phyloP scores from a whole-genome alignment of 2,888 invertebrate genomes.

The Tinea semifulvella region DNA sequence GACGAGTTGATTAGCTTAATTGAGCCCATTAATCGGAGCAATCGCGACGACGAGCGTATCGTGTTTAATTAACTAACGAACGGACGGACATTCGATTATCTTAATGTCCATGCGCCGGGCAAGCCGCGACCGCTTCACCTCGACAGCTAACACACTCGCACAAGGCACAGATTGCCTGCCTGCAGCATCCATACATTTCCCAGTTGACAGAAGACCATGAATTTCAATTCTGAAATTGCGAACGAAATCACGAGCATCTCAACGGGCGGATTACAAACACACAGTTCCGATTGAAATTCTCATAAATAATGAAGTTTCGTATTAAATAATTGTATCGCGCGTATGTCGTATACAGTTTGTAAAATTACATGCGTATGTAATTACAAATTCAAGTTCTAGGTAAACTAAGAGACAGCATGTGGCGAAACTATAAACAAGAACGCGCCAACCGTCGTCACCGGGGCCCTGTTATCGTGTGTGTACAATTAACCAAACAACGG shows the following conservation, averaged over 20 bases:
- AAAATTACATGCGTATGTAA: constrained; percentile 2
- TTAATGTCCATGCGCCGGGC: constrained; percentile 41
- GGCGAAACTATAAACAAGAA: constrained; percentile 8
- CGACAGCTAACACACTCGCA: constrained; percentile 11
- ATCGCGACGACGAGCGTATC: constrained; percentile 51
- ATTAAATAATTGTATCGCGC: neutral
- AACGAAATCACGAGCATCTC: constrained; percentile 4
- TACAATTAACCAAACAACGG: constrained; percentile 59
- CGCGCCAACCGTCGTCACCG: constrained; percentile 13
- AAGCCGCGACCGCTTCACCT: constrained; percentile 23
- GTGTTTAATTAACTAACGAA: constrained; percentile 64
- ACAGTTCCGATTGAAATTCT: neutral
- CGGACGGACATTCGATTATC: constrained; percentile 50
- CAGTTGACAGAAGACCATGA: constrained; percentile 9
- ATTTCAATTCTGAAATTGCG: constrained; percentile 9
- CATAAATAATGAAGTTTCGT: constrained; percentile 3
- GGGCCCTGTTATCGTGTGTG: constrained; percentile 45
- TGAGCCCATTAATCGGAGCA: constrained; percentile 53
- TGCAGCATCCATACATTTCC: constrained; percentile 13
- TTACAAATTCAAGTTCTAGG: constrained; percentile 4
- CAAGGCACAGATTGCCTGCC: constrained; percentile 4
- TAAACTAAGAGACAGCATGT: constrained; percentile 10
- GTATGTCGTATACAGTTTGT: neutral
- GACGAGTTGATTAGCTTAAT: constrained; percentile 57
- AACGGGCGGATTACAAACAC: constrained; percentile 3